Conservation (phyloP, 2,113 vertebrate genomes). For the Pimephales promelas region DNA sequence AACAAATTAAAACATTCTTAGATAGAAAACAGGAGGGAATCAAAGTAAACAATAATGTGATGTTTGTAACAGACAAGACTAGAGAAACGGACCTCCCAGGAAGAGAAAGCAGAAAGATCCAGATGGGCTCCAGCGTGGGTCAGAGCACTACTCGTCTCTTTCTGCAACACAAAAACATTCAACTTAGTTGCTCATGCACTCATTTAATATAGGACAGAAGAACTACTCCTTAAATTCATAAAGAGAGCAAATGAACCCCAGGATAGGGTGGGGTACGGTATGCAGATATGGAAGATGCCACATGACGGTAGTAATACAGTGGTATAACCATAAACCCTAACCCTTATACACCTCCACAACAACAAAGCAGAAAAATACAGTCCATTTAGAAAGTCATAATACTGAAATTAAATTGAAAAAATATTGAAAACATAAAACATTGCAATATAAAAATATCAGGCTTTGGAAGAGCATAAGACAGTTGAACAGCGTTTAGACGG, state of each 20-base stretch:
- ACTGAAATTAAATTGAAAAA: too few species aligned
- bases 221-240: not conserved
- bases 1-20: not conserved
- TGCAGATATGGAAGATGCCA: not conserved
- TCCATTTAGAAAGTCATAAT: too few species aligned
- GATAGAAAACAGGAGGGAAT: not conserved
- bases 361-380: too few species aligned
- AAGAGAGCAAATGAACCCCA: not conserved
- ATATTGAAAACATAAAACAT: too few species aligned
- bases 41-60: not conserved
- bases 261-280: not conserved
- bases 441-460: too few species aligned
- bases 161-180: constrained; percentile 72
- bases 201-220: not conserved
- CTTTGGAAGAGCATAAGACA: too few species aligned
- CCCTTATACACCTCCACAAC: too few species aligned
- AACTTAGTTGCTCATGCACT: not conserved
- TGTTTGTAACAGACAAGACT: not conserved
- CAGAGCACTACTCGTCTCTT: constrained; percentile 96
- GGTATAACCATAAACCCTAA: not conserved
- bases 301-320: not conserved
- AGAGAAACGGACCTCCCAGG: constrained; percentile 87
- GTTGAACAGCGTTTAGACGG: too few species aligned
- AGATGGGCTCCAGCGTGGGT: constrained; percentile 96
- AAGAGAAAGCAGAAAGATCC: constrained; percentile 98